Evolutionary conservation across 2,113 vertebrate species (phyloP), one percentile per base, ranked within the genome.

Genomic region (Copsychus sechellarum): DNA sequence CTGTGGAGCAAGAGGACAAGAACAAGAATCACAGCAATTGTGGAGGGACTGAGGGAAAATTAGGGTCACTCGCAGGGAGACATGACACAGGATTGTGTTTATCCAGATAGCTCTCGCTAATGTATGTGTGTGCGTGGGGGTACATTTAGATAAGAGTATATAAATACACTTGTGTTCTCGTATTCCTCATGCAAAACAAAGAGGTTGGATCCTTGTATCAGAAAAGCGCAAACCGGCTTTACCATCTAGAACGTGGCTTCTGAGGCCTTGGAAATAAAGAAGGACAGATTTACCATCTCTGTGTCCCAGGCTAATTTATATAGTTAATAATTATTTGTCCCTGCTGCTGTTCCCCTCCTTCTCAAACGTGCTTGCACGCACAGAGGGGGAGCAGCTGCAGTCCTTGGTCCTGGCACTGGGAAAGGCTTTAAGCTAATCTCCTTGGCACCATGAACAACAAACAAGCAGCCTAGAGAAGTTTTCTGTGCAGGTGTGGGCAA

Each of bases 1-100:
- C 64, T 19, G 66, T 24, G 33, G 82, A 95, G 62, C 88, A 71
- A 81, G 69, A 95, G 92, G 95, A 89, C 80, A 92, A 88, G 79
- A 82, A 81, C 95, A 96, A 94, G 80, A 83, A 93, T 94, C 79
- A 70, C 79, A 94, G 93, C 81, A 74, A 88, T 79, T 90, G 86
- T 88, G 61, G 45, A 96, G 72, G 22, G 81, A 92, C 64, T 64
- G 67, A 42, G 53, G 81, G 64, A 90, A 95, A 94, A 96, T 83
- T 79, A 95, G 88, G 93, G 92, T 95, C 66, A 65, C 54, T 85
- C 54, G 15, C 65, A 95, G 88, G 76, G 95, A 93, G 88, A 91
- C 86, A 87, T 93, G 92, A 95, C 94, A 97, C 53, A 67, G 61
- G 90, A 93, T 82, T 97, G 78, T 94, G 92, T 95, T 96, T 93